Evolutionary conservation across 1,140 invertebrate species (phyloP), one percentile per base, ranked within the genome.

Genomic region (Aphelenchoides avenae): DNA sequence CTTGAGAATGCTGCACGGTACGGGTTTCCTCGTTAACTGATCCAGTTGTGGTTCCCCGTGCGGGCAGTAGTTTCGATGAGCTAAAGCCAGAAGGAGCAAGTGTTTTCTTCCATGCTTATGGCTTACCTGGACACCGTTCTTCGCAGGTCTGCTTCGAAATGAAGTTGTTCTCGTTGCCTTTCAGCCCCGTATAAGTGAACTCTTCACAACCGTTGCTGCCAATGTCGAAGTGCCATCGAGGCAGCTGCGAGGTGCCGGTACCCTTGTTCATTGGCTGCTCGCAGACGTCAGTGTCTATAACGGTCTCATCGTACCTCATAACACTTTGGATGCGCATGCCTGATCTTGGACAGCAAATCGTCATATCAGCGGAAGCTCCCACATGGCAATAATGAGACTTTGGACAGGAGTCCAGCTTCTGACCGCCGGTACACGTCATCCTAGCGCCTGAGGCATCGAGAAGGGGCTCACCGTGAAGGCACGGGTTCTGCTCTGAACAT

Each of bases 161-260:
- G 82, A 90, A 94, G 74, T 89, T 88, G 72, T 89, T 89, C 37
- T 81, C 80, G 72, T 89, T 89, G 37, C 71, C 72, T 31, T 57
- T 59, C 24, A 64, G 52, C 48, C 72, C 72, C 6, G 59, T 33
- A 31, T 57, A 64, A 13, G 34, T 24, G 37, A 61, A 63, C 11
- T 46, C 36, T 22, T 70, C 61, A 40, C 50, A 66, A n/a, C 31
- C 37, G 11, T 58, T 34, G 24, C 37, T 26, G 41, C 59, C 40
- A 3, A 41, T 31, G 44, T 77, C 68, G 56, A 65, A 76, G 53
- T 71, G 71, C 63, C 64, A 75, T 33, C 73, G 48, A 26, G 58
- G 46, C 27, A 73, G 48, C 0, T 43, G 40, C 43, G 60, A 68
- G 29, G 52, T 61, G 22, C 68, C 71, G 6, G 52, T 30, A 26